Base-by-base conservation (phyloP, 1,140 invertebrate species). In the Zelostemma sp. region DNA sequence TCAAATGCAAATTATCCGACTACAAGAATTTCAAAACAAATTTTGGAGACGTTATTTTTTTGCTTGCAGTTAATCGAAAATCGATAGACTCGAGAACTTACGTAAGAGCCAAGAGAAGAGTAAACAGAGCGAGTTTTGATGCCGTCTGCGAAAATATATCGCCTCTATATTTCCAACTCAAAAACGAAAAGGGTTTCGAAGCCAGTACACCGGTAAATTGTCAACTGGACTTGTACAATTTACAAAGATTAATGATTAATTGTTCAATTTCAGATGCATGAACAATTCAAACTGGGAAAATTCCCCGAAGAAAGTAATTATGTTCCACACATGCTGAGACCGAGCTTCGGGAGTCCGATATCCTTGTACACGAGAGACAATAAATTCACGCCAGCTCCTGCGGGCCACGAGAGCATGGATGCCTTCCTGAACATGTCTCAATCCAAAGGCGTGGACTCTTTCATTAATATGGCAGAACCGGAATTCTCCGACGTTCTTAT, bases 71-170 rank as follows among this genome's bases (percentile, higher is more conserved):
- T 40, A 72, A 66, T 21, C 70, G 62, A 67, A 82, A 76, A 72
- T 72, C 68, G 40, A 80, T 87, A 35, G 84, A 87, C 55, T 84
- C 85, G n/a, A 73, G 84, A 68, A 87, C 85, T 35, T 87, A 84
- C 57, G 86, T 83, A 17, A 69, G 85, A 57, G 79, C 83, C 11
- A 87, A 86, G 69, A 81, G 83, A 70, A 74, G 78, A 19, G 75
- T 74, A 15, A 79, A 45, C 9, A 76, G 82, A 31, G 73, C 81
- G 31, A 84, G 79, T 70, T 81, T 85, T 54, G 84, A 85, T 47
- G 75, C 77, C 62, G 76, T 80, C 47, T 73, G 76, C 40, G 78
- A 80, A 67, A 76, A 80, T 59, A 60, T 76, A 17, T 74, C 77
- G 63, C 59, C 73, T 18, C 56, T 21, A 35, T 15, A 18, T 14